Evolutionary conservation across 1,140 invertebrate genomes (phyloP), one percentile per base, ranked within the genome.

Genomic region (Drosophila asahinai): DNA sequence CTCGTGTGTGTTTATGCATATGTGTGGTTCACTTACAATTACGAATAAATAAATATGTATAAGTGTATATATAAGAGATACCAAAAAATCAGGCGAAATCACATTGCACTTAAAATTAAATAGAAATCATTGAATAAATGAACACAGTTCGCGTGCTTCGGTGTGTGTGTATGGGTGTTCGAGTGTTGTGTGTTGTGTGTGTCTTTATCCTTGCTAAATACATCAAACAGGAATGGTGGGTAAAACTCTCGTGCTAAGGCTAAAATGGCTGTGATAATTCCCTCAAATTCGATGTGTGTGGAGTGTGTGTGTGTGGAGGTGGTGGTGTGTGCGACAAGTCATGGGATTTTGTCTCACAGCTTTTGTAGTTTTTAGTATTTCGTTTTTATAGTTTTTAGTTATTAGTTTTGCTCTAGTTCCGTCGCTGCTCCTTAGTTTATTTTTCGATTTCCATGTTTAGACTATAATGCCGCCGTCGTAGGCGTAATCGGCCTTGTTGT

Each of bases 401-500:
- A 65, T 86, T 64, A 66, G 65, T 79, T 89, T 77, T 77, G 55
- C 51, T 81, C 71, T 74, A 63, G 67, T 38, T 84, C 14, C 54
- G 9, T 57, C 54, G 8, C 45, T 63, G 25, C 49, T 72, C 43
- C 22, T 51, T 77, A 72, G 83, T 77, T 71, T 65, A 47, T 48
- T 43, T 72, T 61, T 54, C 15, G 22, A 14, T 43, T 22, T 40
- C 19, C 6, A 30, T 2, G 27, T 59, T 87, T 92, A 92, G 52
- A 92, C 76, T 63, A 86, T 79, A 59, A 91, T 78, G 15, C 92
- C 92, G n/a, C 92, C 92, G 60, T 93, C 92, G 49, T 93, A 93
- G 48, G 92, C 92, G 62, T 93, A 93, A 80, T 92, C 89, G 74
- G 91, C 99, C 95, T 99, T 99, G 93, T 99, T 99, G 94, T 99